Evolutionary conservation across 2,797 vertebrate species (phyloP).

Genomic region (Orientallactaga sibirica): DNA sequence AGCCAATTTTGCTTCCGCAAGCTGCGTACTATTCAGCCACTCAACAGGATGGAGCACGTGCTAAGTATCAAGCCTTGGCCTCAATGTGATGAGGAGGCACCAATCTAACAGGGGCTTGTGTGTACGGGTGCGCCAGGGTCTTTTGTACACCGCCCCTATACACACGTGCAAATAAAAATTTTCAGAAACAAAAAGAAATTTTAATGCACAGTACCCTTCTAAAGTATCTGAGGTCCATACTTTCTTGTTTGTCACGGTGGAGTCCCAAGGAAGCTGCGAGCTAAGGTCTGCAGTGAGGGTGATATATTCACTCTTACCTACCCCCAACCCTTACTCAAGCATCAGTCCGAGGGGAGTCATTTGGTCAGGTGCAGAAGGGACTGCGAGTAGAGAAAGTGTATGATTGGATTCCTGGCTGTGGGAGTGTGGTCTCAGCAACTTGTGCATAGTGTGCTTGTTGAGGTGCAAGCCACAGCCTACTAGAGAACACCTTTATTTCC

Average conservation of each 20-base stretch:
- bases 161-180: too few relatives aligned
- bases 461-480: background rate
- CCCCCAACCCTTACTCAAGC: background rate
- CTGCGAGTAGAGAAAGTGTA: background rate
- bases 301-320: background rate
- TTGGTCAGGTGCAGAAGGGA: background rate
- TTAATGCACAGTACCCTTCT: background rate
- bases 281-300: background rate
- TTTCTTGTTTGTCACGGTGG: slow-evolving; percentile 44
- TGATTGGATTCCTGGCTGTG: background rate
- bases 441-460: background rate
- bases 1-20: background rate
- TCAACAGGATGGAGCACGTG: background rate
- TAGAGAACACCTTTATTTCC: background rate
- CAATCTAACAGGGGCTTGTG: background rate
- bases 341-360: background rate
- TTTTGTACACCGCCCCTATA: too few relatives aligned
- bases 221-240: background rate
- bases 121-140: too few relatives aligned
- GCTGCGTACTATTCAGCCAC: background rate
- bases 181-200: background rate
- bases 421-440: slow-evolving; percentile 1
- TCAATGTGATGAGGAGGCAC: background rate
- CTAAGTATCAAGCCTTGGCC: background rate
- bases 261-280: background rate